Conservation (phyloP, 2,113 vertebrate genomes). For the Nipponia nippon region DNA sequence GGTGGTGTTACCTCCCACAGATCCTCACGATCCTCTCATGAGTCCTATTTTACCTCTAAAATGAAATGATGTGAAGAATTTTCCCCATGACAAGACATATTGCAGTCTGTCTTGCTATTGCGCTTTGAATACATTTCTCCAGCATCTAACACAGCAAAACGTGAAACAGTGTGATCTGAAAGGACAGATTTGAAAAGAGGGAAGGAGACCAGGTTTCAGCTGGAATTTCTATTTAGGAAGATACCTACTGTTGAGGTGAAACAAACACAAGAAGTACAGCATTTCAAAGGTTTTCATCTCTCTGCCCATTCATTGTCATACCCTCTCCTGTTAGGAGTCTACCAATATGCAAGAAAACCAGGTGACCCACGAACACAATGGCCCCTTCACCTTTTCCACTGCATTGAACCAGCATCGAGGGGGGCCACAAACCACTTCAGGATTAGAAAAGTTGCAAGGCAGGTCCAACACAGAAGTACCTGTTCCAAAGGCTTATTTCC, state of each 20-base stretch:
- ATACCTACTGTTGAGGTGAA: not conserved
- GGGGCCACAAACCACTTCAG: not conserved
- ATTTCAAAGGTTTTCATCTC: not conserved
- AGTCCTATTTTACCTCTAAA: not conserved
- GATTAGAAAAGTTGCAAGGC: not conserved
- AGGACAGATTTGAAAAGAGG: not conserved
- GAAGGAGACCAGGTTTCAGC: not conserved
- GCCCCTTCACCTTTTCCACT: not conserved
- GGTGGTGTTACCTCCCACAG: accelerated
- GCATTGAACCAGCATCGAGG: not conserved
- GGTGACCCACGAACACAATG: not conserved
- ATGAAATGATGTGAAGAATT: not conserved
- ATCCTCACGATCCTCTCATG: not conserved
- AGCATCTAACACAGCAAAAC: not conserved
- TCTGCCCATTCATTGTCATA: not conserved
- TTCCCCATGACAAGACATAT: not conserved
- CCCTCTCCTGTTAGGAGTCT: not conserved
- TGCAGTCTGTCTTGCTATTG: not conserved
- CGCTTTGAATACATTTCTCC: not conserved
- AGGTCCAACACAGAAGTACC: not conserved
- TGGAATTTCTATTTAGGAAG: not conserved
- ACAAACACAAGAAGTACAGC: not conserved
- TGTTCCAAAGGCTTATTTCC: not conserved
- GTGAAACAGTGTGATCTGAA: not conserved
- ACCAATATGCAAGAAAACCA: not conserved